Evolutionary conservation across 1,140 invertebrate genomes (phyloP), one percentile per base, ranked within the genome.

Genomic region (Bombus vancouverensis): DNA sequence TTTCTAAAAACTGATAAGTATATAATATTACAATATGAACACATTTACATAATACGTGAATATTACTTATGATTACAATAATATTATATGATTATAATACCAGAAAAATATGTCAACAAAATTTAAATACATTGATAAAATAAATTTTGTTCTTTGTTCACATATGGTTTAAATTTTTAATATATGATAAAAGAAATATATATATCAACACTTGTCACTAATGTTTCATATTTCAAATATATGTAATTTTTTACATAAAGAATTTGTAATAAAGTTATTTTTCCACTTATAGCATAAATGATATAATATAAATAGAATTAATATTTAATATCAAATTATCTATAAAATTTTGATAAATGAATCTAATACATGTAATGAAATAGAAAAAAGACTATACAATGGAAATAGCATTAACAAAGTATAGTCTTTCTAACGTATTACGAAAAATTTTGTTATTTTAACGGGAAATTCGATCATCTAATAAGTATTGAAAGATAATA

Each of bases 11-110:
- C 47, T 59, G 37, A 81, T 72, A 32, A 53, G n/a, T 81, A 59
- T 53, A n/a, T 71, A 81, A 71, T 44, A 66, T 53, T 68, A 37
- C 1, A 42, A 25, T 42, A 68, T 81, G 68, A 81, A 72, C 79
- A 81, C 79, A 81, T 72, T 81, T 57, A 59, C 47, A 59, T 42
- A 74, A 47, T 47, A 74, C 22, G 9, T 47, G 53, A 74, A 74
- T 25, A 74, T 32, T 74, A 44, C n/a, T 75, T 75, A 75, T 12
- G 3, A 22, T 65, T n/a, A 65, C 15, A 65, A 65, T 32, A 65
- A 65, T 32, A 28, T 44, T 59, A 8, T 42, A 65, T 34, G 42
- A 47, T 25, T 68, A 32, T 39, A 28, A n/a, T 37, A 53, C 13
- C 4, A 42, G 18, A 12, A 39, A 80, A 62, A n/a, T 76, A 76